phyloP scores from a whole-genome alignment of 2,113 vertebrate genomes.

The Tautogolabrus adspersus region DNA sequence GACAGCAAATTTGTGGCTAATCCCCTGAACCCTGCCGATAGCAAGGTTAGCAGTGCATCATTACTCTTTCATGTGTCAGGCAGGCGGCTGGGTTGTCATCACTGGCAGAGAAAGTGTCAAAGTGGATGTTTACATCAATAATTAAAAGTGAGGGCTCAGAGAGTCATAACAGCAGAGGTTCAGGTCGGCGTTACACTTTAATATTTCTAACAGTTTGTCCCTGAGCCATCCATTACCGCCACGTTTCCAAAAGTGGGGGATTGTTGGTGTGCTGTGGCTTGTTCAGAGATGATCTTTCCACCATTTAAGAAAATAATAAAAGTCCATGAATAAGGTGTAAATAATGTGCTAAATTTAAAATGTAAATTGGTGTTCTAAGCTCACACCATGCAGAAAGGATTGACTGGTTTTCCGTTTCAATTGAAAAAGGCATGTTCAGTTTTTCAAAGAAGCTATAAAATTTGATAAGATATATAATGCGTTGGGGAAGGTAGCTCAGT shows the following conservation, averaged over 20 bases:
- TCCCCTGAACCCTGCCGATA: conserved; percentile 55
- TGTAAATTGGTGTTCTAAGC: not conserved
- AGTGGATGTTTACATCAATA: conserved; percentile 79
- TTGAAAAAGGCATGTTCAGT: not conserved
- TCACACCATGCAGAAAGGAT: not conserved
- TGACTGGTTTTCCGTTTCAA: not conserved
- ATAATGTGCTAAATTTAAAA: not conserved
- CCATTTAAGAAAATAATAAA: not conserved
- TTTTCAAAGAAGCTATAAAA: not conserved
- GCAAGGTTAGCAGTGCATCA: conserved; percentile 55
- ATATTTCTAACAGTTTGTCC: conserved; percentile 54
- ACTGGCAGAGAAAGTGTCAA: conserved; percentile 68
- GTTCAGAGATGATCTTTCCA: not conserved
- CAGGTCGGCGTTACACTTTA: conserved; percentile 38
- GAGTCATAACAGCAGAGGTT: conserved; percentile 53
- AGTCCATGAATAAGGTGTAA: not conserved
- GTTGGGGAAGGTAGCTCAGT: no score
- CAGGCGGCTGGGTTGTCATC: conserved; percentile 60
- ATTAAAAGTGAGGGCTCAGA: conserved; percentile 62
- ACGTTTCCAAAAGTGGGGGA: conserved; percentile 37
- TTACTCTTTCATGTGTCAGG: conserved; percentile 74
- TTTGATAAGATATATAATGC: no score
- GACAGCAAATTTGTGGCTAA: conserved; percentile 66
- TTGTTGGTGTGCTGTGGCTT: conserved; percentile 20
- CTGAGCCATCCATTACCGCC: conserved; percentile 20